These are phyloP conservation scores for Corynorhinus townsendii DNA, from an alignment of 2,113 vertebrate genomes.

Conservation along the genomic window DNA sequence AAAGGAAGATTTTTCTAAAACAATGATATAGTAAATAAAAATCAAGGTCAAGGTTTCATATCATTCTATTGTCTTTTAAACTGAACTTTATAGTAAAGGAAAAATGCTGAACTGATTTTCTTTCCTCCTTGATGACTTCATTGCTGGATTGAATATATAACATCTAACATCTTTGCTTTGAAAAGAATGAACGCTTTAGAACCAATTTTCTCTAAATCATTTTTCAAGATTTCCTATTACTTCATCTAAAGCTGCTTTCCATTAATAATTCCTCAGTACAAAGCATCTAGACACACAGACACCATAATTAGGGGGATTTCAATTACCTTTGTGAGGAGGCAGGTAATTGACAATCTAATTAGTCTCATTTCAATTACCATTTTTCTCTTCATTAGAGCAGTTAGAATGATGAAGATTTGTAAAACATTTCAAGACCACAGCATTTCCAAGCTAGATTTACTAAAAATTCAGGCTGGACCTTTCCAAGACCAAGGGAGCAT, in stretches of 20 bases:
- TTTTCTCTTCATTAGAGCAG: slow-evolving; percentile 77
- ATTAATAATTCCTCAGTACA: slow-evolving; percentile 70
- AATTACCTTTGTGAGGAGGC: slow-evolving; percentile 74
- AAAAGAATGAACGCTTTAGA: slow-evolving; percentile 45
- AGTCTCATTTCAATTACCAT: slow-evolving; percentile 74
- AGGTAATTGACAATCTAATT: slow-evolving; percentile 78
- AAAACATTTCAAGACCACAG: slow-evolving; percentile 57
- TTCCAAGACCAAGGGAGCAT: background rate
- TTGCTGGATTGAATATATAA: slow-evolving; percentile 42
- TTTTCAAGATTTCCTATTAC: slow-evolving; percentile 72
- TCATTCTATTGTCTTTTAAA: background rate
- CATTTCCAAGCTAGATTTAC: slow-evolving; percentile 54
- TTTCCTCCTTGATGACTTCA: slow-evolving; percentile 46
- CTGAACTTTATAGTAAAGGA: slow-evolving; percentile 21
- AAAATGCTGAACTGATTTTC: slow-evolving; percentile 37
- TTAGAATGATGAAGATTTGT: slow-evolving; percentile 60
- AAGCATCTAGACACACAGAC: slow-evolving; percentile 72
- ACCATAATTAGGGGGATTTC: slow-evolving; percentile 73
- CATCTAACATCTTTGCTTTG: slow-evolving; percentile 43
- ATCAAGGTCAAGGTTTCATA: background rate
- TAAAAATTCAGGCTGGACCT: slow-evolving; percentile 35
- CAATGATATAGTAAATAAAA: slow-evolving; percentile 37
- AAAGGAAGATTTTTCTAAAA: slow-evolving; percentile 1
- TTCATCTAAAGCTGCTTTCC: slow-evolving; percentile 70
- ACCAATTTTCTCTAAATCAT: slow-evolving; percentile 66